Base-by-base conservation (phyloP, 2,888 invertebrate genomes). In the Dinocampus coccinellae region DNA sequence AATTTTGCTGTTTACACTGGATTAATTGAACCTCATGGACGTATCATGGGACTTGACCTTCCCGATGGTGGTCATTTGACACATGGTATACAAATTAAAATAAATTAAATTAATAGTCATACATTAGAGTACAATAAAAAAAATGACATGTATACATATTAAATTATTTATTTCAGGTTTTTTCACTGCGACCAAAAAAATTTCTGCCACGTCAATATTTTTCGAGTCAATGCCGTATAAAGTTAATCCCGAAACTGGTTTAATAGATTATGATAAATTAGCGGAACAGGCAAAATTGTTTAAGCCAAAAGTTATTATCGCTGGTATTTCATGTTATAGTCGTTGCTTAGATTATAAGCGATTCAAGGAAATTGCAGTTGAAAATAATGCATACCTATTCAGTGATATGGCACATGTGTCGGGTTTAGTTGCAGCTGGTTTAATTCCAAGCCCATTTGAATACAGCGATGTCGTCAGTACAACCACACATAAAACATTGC, bases 211-310 rank as follows among this genome's bases (percentile, higher is more conserved):
- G 0, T 98, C 98, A 0, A 94, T 98, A 74, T 99, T 97, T 90
- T 99, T 99, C 87, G 98, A 99, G 89, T 97, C 98, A 71, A 95
- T 98, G 95, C 98, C 98, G 0, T 99, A 99, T 87, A 97, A 97
- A 89, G 94, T 97, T 80, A 77, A 97, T 85, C 91, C 94, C 0
- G 88, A 89, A 70, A 95, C 94, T 33, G 98, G 98, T 26, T 87
- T 96, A 0, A 97, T 99, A 76, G 97, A 99, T 89, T 99, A 98
- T 84, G 97, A 98, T 76, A 91, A 92, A 83, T 89, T 99, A 60
- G 93, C 93, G 2, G 92, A 93, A 79, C 93, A 92, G 24, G 96
- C 98, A 0, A 91, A 90, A 78, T 89, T 97, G 1, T 99, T 98
- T 89, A 95, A 96, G 77, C 99, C 99, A 0, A 93, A 93, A 81